A percentile compares a stretch with the other conserved stretches of the same genome.
Conservation (phyloP, 2,113 vertebrate species). For the Camelus dromedarius region DNA sequence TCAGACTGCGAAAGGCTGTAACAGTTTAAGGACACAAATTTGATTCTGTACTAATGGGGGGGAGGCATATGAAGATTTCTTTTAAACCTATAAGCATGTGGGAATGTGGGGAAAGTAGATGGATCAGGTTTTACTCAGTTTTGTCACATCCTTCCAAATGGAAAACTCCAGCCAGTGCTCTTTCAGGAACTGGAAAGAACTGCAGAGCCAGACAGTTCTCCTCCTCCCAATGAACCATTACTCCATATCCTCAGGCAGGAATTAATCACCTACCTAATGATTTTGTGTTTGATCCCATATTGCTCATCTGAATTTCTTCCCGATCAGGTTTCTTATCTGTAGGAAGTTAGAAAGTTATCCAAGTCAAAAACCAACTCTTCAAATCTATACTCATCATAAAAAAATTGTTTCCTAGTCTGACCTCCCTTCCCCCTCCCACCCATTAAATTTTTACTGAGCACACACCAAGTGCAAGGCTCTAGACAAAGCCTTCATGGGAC, state of each 20-base stretch:
- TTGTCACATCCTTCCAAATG: background rate
- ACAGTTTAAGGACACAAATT: background rate
- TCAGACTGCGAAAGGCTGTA: background rate
- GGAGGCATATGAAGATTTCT: background rate
- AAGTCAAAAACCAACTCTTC: conserved; percentile 70
- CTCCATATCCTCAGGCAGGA: background rate
- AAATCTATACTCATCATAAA: background rate
- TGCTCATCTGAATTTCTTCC: conserved; percentile 97
- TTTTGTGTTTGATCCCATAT: conserved; percentile 94
- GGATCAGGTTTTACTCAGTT: background rate
- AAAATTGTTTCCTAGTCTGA: background rate
- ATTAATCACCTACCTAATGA: conserved; percentile 70
- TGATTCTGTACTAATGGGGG: background rate
- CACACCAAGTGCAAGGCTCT: background rate
- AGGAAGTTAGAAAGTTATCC: conserved; percentile 68
- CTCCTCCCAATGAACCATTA: background rate
- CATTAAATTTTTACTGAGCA: background rate
- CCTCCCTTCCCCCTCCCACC: background rate
- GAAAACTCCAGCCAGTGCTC: background rate
- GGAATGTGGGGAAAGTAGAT: background rate
- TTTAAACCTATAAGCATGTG: background rate
- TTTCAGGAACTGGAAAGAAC: background rate
- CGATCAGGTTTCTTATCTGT: conserved; percentile 92
- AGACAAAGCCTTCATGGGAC: background rate
- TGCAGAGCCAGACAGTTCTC: background rate